Percentiles rank a stretch among this genome's conserved stretches.
phyloP scores from a whole-genome alignment of 2,797 vertebrate species.

The Sandelia bainsii region DNA sequence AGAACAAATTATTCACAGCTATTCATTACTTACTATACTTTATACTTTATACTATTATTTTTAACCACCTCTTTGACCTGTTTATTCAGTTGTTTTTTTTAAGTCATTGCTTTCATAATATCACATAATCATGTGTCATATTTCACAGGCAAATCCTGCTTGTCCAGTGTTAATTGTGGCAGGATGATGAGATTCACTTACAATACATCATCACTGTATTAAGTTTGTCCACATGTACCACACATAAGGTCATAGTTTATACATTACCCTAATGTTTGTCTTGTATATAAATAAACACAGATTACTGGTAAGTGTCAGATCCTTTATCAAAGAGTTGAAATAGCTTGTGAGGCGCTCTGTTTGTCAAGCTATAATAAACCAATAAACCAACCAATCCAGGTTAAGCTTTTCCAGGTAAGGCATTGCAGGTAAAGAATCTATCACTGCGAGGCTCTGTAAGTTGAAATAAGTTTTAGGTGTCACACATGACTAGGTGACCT shows the following conservation, averaged over 20 bases:
- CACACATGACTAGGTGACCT: conserved; percentile 52
- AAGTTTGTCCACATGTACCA: conserved; percentile 1
- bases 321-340: conserved; percentile 55
- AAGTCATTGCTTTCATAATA: not conserved
- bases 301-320: conserved; percentile 26
- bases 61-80: not conserved
- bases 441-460: conserved; percentile 36
- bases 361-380: conserved; percentile 50
- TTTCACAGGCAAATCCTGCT: conserved; percentile 13
- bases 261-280: conserved; percentile 27
- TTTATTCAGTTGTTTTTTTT: not conserved
- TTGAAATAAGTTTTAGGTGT: conserved; percentile 66
- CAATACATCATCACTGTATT: conserved; percentile 3
- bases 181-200: not conserved
- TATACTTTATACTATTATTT: not conserved
- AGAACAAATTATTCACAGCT: not conserved
- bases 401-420: conserved; percentile 47
- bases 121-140: not conserved
- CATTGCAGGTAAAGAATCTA: conserved; percentile 49
- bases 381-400: conserved; percentile 58
- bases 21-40: not conserved
- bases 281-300: conserved; percentile 21
- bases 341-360: conserved; percentile 32
- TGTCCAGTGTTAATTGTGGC: not conserved
- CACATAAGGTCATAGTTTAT: conserved; percentile 15